A percentile compares a stretch with the other conserved stretches of the same genome.
Evolutionary conservation across 1,140 invertebrate species (phyloP).

Genomic region (Steinernema khuongi): DNA sequence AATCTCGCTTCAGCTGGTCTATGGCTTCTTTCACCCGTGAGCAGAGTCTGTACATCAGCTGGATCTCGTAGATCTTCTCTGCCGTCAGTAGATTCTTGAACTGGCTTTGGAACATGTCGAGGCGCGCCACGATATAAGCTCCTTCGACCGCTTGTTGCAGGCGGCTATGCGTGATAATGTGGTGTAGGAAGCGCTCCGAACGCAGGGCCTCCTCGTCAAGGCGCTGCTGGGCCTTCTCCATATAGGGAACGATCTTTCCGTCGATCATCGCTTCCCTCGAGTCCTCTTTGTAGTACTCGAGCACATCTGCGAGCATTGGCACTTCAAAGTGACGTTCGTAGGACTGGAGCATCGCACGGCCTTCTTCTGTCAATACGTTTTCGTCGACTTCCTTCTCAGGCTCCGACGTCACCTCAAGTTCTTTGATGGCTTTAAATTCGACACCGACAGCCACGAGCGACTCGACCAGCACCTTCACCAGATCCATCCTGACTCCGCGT

Average conservation of each 20-base stretch:
- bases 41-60: constrained; percentile 88
- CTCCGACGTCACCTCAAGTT: constrained; percentile 64
- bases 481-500: constrained; percentile 73
- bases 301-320: constrained; percentile 87
- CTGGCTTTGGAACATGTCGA: constrained; percentile 89
- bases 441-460: constrained; percentile 65
- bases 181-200: not conserved
- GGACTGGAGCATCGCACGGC: not conserved
- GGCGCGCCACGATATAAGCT: constrained; percentile 91
- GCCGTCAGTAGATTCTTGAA: constrained; percentile 89
- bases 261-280: constrained; percentile 86
- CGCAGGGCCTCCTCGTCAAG: not conserved
- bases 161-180: not conserved
- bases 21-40: constrained; percentile 86
- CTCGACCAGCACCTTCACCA: constrained; percentile 82
- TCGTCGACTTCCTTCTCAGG: not conserved
- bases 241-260: constrained; percentile 94
- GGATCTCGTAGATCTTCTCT: constrained; percentile 88
- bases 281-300: constrained; percentile 86
- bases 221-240: constrained; percentile 82
- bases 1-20: constrained; percentile 75
- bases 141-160: not conserved
- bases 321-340: constrained; percentile 74
- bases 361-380: constrained; percentile 7
- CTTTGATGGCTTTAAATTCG: constrained; percentile 20